Conservation (phyloP, 2,113 vertebrate species). For the Chunga burmeisteri region DNA sequence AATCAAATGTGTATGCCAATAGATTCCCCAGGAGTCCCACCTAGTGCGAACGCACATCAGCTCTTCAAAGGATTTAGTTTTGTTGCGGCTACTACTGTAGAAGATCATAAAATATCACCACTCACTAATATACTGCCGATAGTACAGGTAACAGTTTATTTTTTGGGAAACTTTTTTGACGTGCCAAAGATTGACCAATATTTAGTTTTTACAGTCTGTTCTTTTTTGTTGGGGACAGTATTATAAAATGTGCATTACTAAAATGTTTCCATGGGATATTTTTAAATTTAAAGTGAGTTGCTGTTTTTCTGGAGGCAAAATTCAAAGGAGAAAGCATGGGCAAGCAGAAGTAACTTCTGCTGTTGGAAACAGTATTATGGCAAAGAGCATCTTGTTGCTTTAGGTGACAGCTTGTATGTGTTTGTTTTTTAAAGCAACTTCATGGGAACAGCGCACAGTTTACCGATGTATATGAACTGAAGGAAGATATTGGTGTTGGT, state of each 20-base stretch:
- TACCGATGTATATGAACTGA: conserved; percentile 90
- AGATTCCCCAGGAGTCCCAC: conserved; percentile 98
- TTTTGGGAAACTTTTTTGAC: not conserved
- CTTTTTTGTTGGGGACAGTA: not conserved
- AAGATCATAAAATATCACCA: conserved; percentile 89
- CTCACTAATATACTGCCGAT: conserved; percentile 89
- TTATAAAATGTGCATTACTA: not conserved
- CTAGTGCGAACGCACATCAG: conserved; percentile 96
- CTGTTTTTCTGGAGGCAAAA: not conserved
- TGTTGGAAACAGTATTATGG: not conserved
- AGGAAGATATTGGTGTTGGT: conserved; percentile 95
- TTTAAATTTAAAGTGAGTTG: not conserved
- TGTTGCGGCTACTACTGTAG: conserved; percentile 87
- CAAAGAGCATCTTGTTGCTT: not conserved
- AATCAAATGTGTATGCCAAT: conserved; percentile 36
- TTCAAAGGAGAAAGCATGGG: not conserved
- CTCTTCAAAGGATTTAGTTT: conserved; percentile 99
- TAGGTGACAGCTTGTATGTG: not conserved
- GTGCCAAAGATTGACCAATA: not conserved
- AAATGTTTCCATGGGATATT: not conserved
- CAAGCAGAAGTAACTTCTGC: not conserved
- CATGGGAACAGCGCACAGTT: conserved; percentile 87
- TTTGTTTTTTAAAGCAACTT: conserved; percentile 77
- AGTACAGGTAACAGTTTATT: conserved; percentile 82
- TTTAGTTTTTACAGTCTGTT: not conserved